Conservation (phyloP, 2,113 vertebrate genomes). For the Notechis scutatus region DNA sequence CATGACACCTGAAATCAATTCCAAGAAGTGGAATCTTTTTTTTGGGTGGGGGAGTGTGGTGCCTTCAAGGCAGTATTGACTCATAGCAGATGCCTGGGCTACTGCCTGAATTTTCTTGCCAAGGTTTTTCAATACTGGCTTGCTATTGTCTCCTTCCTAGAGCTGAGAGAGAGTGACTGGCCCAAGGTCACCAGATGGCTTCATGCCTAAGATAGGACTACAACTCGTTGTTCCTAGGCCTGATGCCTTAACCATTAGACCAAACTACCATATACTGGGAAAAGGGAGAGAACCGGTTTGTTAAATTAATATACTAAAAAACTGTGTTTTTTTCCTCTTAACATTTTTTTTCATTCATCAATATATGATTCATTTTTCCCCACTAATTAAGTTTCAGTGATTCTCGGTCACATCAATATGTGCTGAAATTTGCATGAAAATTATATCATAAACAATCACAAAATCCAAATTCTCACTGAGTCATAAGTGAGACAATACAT, state of each 20-base stretch:
- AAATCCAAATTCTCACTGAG: conserved; percentile 34
- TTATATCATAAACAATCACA: conserved; percentile 12
- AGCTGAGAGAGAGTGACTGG: not conserved
- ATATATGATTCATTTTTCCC: not conserved
- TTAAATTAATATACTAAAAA: not conserved
- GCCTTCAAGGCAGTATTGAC: not conserved
- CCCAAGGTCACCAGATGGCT: not conserved
- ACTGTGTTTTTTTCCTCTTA: not conserved
- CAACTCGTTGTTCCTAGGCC: not conserved
- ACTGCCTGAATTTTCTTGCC: not conserved
- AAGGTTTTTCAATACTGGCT: not conserved
- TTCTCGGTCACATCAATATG: conserved; percentile 21
- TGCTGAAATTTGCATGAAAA: not conserved
- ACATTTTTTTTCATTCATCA: not conserved
- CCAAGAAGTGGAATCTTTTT: not conserved
- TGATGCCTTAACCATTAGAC: not conserved
- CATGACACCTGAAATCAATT: not conserved
- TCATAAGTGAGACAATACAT: not conserved
- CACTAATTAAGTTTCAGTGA: not conserved
- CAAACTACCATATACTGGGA: not conserved
- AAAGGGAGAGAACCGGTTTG: not conserved
- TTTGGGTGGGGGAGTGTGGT: not conserved
- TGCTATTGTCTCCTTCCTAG: not conserved
- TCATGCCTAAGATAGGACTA: not conserved
- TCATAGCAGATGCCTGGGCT: not conserved